Percentiles rank a stretch among this genome's conserved stretches.
Evolutionary conservation across 2,797 vertebrate species (phyloP).

Genomic region (Pipistrellus pipistrellus): DNA sequence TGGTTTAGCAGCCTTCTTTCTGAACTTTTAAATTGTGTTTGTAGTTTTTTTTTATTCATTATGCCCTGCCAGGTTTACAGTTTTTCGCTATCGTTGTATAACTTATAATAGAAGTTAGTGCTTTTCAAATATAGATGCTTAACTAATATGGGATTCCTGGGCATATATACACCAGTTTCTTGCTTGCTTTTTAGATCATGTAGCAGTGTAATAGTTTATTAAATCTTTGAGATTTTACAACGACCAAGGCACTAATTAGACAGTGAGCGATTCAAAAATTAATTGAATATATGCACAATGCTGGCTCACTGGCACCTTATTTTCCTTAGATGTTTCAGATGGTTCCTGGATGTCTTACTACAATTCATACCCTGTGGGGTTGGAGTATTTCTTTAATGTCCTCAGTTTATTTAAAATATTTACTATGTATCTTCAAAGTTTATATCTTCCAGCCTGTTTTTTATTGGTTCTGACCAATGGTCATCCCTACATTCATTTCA

Average conservation of each 20-base stretch:
- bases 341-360: neutral
- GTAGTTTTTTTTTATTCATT: conserved; percentile 8
- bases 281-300: neutral
- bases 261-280: conserved; percentile 11
- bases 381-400: neutral
- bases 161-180: neutral
- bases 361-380: neutral
- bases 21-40: conserved; percentile 32
- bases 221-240: neutral
- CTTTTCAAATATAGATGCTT: conserved; percentile 20
- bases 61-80: neutral
- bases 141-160: neutral
- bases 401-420: conserved; percentile 13
- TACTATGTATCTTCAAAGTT: neutral
- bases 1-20: conserved; percentile 7
- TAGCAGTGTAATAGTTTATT: neutral
- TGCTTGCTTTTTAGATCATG: neutral
- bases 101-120: neutral
- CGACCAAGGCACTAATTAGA: neutral
- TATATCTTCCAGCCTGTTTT: neutral
- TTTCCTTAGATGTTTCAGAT: neutral
- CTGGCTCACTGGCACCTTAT: neutral
- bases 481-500: neutral
- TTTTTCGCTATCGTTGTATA: conserved; percentile 30
- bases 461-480: neutral